Conservation (phyloP, 2,888 invertebrate genomes). For the Apotomis betuletana region DNA sequence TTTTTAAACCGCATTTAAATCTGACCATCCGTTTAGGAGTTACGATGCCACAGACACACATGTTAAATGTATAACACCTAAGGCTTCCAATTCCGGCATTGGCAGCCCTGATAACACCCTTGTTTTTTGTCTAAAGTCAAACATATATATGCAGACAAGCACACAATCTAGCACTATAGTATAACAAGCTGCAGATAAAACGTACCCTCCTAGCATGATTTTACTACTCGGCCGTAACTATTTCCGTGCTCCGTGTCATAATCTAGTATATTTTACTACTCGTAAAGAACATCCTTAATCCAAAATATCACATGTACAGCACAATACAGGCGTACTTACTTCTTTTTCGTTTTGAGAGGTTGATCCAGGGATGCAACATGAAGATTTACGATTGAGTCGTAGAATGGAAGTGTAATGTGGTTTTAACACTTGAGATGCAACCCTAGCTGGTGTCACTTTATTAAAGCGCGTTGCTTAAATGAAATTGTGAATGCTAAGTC, state of each 20-base stretch:
- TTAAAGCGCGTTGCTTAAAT: conserved; percentile 12
- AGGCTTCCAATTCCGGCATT: no score
- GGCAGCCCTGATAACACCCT: no score
- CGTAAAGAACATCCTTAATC: conserved; percentile 22
- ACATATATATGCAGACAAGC: no score
- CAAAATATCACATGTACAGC: background rate
- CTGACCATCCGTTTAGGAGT: no score
- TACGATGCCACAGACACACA: no score
- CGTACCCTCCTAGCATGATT: conserved; percentile 34
- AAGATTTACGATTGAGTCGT: conserved; percentile 34
- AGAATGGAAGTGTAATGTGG: conserved; percentile 34
- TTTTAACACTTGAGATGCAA: conserved; percentile 38
- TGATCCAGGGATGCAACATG: conserved; percentile 36
- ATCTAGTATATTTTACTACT: conserved; percentile 41
- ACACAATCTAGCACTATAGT: background rate
- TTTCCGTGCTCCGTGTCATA: conserved; percentile 35
- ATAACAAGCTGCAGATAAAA: conserved; percentile 33
- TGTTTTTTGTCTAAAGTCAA: no score
- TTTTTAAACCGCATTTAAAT: no score
- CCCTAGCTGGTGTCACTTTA: conserved; percentile 20
- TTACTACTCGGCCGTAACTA: conserved; percentile 38
- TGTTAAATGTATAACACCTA: no score
- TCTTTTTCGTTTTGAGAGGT: background rate
- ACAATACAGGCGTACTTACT: background rate
- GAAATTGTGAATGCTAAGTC: conserved; percentile 3